These are phyloP conservation scores for Phaenicophaeus curvirostris DNA, from an alignment of 2,797 vertebrate species.

Conservation along the genomic window DNA sequence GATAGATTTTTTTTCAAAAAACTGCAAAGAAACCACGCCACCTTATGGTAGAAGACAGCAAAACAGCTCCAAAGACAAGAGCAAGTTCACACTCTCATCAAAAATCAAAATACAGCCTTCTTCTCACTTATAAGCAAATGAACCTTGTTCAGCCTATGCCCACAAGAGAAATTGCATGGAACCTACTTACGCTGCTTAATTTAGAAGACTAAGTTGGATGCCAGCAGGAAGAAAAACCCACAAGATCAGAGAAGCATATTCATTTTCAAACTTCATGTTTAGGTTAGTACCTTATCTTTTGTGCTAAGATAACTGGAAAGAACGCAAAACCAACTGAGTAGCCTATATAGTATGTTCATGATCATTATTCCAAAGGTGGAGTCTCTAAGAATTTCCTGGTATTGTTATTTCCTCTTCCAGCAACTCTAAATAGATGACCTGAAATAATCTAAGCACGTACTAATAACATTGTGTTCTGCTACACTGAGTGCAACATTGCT, in stretches of 20 bases:
- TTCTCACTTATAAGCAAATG: background rate
- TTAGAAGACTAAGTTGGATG: background rate
- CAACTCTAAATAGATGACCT: slow-evolving; percentile 36
- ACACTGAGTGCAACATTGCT: background rate
- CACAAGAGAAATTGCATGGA: background rate
- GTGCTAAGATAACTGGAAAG: background rate
- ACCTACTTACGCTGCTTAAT: background rate
- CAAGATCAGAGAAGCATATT: background rate
- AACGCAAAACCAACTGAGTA: background rate
- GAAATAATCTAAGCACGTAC: slow-evolving; percentile 25
- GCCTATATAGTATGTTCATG: background rate
- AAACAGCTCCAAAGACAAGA: background rate
- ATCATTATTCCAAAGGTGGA: slow-evolving; percentile 63
- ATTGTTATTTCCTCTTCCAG: slow-evolving; percentile 64
- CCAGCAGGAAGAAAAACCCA: slow-evolving; percentile 1
- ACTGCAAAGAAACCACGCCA: slow-evolving; percentile 48
- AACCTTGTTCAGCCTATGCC: background rate
- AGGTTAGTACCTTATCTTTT: background rate
- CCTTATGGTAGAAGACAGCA: slow-evolving; percentile 46
- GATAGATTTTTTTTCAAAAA: background rate
- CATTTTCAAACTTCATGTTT: background rate
- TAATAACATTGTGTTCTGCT: slow-evolving; percentile 5
- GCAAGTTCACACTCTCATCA: background rate
- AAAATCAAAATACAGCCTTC: background rate
- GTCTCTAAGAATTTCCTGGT: slow-evolving; percentile 65